phyloP scores from a whole-genome alignment of 2,888 invertebrate species.

The Leuctra nigra region DNA sequence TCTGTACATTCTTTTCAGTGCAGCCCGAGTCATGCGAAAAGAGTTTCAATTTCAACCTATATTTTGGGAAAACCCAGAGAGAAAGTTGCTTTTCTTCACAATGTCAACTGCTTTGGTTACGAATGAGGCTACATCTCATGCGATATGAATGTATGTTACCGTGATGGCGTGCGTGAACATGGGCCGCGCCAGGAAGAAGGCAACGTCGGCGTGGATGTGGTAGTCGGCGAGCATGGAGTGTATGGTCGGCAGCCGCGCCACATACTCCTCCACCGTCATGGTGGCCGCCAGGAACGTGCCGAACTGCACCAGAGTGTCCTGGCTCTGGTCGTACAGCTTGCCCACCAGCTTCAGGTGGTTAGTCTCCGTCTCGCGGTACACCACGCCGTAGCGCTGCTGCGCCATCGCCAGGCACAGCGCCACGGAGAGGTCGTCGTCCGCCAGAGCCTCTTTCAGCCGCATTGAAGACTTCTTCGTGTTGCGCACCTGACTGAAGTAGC shows the following conservation, averaged over 20 bases:
- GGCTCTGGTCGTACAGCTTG: constrained; percentile 76
- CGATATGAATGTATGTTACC: too few relatives aligned
- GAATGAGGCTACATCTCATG: too few relatives aligned
- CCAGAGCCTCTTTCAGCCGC: constrained; percentile 89
- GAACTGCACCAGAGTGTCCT: constrained; percentile 96
- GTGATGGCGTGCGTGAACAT: constrained; percentile 79
- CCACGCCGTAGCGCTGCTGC: constrained; percentile 94
- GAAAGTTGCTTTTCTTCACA: too few relatives aligned
- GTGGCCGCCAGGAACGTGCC: constrained; percentile 92
- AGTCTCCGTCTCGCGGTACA: constrained; percentile 68
- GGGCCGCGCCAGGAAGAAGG: constrained; percentile 94
- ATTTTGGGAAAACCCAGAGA: too few relatives aligned
- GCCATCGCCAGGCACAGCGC: constrained; percentile 91
- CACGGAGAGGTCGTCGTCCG: constrained; percentile 89
- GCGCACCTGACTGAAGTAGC: constrained; percentile 93
- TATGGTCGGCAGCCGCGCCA: constrained; percentile 78
- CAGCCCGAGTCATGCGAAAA: too few relatives aligned
- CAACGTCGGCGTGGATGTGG: constrained; percentile 92
- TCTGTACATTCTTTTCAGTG: too few relatives aligned
- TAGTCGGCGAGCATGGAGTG: constrained; percentile 85
- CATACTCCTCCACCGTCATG: constrained; percentile 91
- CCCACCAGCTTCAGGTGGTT: constrained; percentile 86
- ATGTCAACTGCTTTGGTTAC: too few relatives aligned
- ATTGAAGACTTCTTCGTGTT: constrained; percentile 95
- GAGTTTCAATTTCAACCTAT: too few relatives aligned